Evolutionary conservation across 2,797 vertebrate species (phyloP).

Genomic region (Chelon labrosus): DNA sequence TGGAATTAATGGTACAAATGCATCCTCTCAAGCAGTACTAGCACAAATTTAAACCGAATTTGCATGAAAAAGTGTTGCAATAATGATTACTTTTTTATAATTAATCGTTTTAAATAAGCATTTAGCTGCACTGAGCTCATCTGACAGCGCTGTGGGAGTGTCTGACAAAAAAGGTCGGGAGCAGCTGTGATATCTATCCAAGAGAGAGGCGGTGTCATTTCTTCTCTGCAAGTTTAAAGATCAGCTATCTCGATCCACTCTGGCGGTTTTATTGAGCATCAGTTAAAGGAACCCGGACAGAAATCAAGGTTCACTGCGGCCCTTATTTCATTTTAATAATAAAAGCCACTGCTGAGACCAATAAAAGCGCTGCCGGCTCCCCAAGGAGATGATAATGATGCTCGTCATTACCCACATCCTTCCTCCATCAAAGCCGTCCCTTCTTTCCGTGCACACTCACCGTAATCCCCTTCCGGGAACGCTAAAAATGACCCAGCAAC

Average conservation of each 20-base stretch:
- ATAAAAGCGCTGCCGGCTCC: slow-evolving; percentile 22
- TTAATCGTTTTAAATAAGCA: not conserved
- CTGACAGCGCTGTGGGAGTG: not conserved
- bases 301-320: slow-evolving; percentile 5
- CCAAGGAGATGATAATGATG: slow-evolving; percentile 27
- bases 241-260: slow-evolving; percentile 2
- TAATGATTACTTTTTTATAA: not conserved
- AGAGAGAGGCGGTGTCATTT: not conserved
- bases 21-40: not conserved
- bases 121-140: not conserved
- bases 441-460: slow-evolving; percentile 70
- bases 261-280: not conserved
- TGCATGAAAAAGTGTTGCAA: not conserved
- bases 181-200: not conserved
- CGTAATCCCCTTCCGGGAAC: slow-evolving; percentile 78
- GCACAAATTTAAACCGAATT: not conserved
- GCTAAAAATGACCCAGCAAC: slow-evolving; percentile 72
- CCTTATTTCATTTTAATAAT: slow-evolving; percentile 47
- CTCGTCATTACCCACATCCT: slow-evolving; percentile 33
- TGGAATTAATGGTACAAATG: no score
- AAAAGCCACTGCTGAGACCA: slow-evolving; percentile 15
- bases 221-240: not conserved
- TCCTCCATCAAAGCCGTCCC: slow-evolving; percentile 38
- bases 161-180: not conserved
- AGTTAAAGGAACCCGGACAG: not conserved